A percentile compares a stretch with the other conserved stretches of the same genome.
These are phyloP conservation scores for Chrysolina oricalcia DNA, from an alignment of 2,888 invertebrate species.

Conservation along the genomic window DNA sequence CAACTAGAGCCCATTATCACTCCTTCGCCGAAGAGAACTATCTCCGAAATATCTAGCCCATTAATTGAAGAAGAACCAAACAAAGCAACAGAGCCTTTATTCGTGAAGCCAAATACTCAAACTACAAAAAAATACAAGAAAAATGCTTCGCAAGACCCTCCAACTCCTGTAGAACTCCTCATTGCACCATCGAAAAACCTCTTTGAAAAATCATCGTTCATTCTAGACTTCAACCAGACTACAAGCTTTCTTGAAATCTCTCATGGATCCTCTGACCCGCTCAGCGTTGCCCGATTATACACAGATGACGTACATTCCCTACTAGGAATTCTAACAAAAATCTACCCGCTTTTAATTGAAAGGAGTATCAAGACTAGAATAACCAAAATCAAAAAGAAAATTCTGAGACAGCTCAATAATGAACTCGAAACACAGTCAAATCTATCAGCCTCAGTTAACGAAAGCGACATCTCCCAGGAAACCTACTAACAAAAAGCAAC, in stretches of 20 bases:
- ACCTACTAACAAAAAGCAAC: not conserved
- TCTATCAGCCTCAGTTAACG: not conserved
- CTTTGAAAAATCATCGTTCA: not conserved
- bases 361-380: not conserved
- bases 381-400: constrained; percentile 2
- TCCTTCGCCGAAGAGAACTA: not conserved
- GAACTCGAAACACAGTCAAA: not conserved
- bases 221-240: not conserved
- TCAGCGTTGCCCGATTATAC: not conserved
- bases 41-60: not conserved
- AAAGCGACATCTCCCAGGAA: not conserved
- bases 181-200: not conserved
- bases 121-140: not conserved
- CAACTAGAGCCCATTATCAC: not conserved
- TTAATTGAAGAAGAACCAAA: not conserved
- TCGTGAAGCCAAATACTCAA: not conserved
- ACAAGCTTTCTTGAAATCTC: not conserved
- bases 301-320: not conserved
- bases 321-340: not conserved
- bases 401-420: not conserved
- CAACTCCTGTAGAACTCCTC: not conserved
- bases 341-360: not conserved
- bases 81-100: not conserved
- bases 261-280: not conserved
- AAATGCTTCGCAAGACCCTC: not conserved